phyloP scores from a whole-genome alignment of 2,797 vertebrate genomes.

The Dendrocincla tyrannina region DNA sequence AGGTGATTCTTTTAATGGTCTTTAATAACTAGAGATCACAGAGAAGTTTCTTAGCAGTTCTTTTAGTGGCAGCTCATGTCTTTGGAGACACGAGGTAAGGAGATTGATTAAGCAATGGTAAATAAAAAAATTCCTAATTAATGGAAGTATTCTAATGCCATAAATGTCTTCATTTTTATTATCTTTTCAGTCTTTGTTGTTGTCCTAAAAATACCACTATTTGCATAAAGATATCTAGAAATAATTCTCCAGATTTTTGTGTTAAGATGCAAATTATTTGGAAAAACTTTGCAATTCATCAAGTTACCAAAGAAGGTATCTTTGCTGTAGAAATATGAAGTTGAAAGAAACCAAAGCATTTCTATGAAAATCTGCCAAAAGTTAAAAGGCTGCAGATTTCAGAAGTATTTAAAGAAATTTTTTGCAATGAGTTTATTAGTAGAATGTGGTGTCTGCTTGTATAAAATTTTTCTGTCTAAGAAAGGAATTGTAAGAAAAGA shows the following conservation, averaged over 20 bases:
- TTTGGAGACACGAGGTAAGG: not conserved
- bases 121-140: not conserved
- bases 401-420: not conserved
- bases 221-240: not conserved
- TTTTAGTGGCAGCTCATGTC: not conserved
- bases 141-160: not conserved
- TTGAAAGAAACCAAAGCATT: not conserved
- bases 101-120: not conserved
- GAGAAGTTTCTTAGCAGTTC: not conserved
- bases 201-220: not conserved
- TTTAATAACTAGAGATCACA: not conserved
- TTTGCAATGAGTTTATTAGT: not conserved
- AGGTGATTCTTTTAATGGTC: not conserved
- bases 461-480: not conserved
- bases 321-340: not conserved
- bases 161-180: not conserved
- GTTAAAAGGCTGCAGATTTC: not conserved
- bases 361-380: not conserved
- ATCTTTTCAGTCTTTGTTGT: not conserved
- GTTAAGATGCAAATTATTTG: not conserved
- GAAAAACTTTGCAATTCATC: not conserved
- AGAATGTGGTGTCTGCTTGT: not conserved
- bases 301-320: not conserved
- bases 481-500: not conserved
- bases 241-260: not conserved